phyloP scores from a whole-genome alignment of 2,797 vertebrate species.

The Macropus fuliginosus region DNA sequence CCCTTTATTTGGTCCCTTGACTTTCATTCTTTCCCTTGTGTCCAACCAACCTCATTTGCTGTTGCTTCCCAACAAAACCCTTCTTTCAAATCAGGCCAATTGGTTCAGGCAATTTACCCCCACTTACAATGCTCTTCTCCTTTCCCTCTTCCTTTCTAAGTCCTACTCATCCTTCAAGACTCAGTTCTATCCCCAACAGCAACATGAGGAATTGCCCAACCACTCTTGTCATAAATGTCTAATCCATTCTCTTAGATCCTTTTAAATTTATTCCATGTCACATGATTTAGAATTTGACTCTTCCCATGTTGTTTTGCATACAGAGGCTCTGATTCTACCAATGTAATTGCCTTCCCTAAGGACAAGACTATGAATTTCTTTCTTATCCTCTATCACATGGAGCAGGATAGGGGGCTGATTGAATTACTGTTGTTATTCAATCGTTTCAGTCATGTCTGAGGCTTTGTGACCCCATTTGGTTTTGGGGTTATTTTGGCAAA shows the following conservation, averaged over 20 bases:
- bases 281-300: not conserved
- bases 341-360: not conserved
- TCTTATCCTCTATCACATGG: not conserved
- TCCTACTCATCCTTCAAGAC: not conserved
- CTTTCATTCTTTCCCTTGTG: not conserved
- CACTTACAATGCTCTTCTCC: not conserved
- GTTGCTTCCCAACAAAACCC: not conserved
- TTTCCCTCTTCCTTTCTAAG: not conserved
- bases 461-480: not conserved
- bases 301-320: not conserved
- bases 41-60: not conserved
- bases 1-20: not conserved
- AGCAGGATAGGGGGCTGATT: not conserved
- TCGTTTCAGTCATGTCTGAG: not conserved
- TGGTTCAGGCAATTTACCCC: not conserved
- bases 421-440: not conserved
- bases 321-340: not conserved
- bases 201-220: not conserved
- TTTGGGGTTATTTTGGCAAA: not conserved
- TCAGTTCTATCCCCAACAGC: not conserved
- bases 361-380: not conserved
- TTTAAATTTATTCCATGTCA: not conserved
- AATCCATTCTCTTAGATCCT: not conserved
- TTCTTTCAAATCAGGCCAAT: not conserved
- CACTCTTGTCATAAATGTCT: not conserved